These are phyloP conservation scores for Amiota communis DNA, from an alignment of 2,888 invertebrate genomes.

Conservation along the genomic window DNA sequence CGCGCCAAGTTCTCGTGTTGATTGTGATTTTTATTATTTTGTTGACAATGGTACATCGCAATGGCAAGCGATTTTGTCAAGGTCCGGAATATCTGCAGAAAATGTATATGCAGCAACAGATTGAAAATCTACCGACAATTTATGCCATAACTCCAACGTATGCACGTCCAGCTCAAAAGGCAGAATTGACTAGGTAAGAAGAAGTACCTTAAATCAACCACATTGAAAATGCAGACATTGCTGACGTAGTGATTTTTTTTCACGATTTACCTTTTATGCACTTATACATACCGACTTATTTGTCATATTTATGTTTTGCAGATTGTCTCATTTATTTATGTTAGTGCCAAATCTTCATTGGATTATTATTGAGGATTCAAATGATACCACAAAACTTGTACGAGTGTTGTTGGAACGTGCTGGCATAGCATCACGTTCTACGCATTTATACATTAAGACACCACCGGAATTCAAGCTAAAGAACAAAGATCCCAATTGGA, in stretches of 20 bases:
- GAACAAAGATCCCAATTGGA: conserved; percentile 80
- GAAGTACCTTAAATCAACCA: background rate
- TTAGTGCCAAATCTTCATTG: conserved; percentile 92
- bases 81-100: conserved; percentile 66
- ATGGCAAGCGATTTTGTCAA: conserved; percentile 64
- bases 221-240: background rate
- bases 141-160: conserved; percentile 96
- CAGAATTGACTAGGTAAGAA: conserved; percentile 87
- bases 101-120: conserved; percentile 55
- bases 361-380: conserved; percentile 93
- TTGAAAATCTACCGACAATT: conserved; percentile 78
- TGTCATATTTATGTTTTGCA: conserved; percentile 56
- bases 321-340: conserved; percentile 90
- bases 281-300: background rate
- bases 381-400: conserved; percentile 77
- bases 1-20: conserved; percentile 68
- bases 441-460: conserved; percentile 80
- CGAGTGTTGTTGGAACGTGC: conserved; percentile 78
- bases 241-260: conserved; percentile 4
- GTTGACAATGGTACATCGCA: conserved; percentile 68
- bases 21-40: conserved; percentile 66
- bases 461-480: conserved; percentile 81
- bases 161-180: conserved; percentile 89
- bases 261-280: background rate
- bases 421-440: conserved; percentile 73